Percentiles rank a stretch among this genome's conserved stretches.
Evolutionary conservation across 2,888 invertebrate species (phyloP).

Genomic region (Gandaritis pyraliata): DNA sequence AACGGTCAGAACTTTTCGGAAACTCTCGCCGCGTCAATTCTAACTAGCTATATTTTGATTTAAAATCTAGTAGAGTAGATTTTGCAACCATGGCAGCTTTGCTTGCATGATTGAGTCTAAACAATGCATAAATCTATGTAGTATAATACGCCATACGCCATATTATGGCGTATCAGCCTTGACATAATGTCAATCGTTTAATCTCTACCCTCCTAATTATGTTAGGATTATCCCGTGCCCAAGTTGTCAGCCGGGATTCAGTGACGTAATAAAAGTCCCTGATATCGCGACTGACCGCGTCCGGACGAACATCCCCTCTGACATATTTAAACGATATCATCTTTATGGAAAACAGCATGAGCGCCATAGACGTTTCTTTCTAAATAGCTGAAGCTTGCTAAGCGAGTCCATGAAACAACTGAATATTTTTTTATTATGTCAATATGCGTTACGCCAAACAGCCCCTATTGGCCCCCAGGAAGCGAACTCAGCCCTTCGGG

Average conservation of each 20-base stretch:
- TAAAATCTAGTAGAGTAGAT: too few relatives aligned
- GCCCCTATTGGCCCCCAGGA: conserved; percentile 9
- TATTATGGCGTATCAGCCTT: not conserved
- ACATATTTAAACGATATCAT: conserved; percentile 43
- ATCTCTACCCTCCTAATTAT: conserved; percentile 22
- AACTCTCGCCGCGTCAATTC: too few relatives aligned
- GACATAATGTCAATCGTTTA: conserved; percentile 10
- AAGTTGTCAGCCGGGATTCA: conserved; percentile 23
- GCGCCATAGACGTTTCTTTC: too few relatives aligned
- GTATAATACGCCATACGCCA: too few relatives aligned
- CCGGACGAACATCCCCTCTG: conserved; percentile 39
- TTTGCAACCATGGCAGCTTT: too few relatives aligned
- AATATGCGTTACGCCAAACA: conserved; percentile 6
- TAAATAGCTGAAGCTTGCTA: too few relatives aligned
- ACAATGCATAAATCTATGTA: too few relatives aligned
- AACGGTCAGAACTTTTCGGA: too few relatives aligned
- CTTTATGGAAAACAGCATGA: conserved; percentile 31
- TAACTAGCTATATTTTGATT: too few relatives aligned
- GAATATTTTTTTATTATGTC: not conserved
- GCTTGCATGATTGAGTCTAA: too few relatives aligned
- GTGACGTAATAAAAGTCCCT: conserved; percentile 35
- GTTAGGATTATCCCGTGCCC: conserved; percentile 31
- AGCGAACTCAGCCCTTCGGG: conserved; percentile 1
- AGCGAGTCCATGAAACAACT: too few relatives aligned
- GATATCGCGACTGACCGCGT: conserved; percentile 48